These are phyloP conservation scores for Garra rufa DNA, from an alignment of 2,113 vertebrate genomes.

Conservation along the genomic window DNA sequence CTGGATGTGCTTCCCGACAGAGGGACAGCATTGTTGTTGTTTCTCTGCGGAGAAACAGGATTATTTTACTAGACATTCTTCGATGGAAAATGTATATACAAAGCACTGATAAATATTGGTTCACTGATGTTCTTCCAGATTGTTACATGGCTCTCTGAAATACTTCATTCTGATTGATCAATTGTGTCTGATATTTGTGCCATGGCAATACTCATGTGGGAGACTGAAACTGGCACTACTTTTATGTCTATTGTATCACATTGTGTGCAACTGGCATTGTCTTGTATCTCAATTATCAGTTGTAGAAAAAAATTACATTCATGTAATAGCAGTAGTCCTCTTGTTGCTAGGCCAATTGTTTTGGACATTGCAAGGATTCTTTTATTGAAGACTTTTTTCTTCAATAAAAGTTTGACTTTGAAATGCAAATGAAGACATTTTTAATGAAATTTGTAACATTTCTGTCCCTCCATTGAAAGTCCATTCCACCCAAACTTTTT, in stretches of 20 bases:
- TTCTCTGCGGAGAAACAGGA: neutral
- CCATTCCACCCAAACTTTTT: neutral
- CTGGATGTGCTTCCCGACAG: constrained; percentile 5
- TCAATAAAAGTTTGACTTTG: neutral
- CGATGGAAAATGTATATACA: neutral
- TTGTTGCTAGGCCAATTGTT: neutral
- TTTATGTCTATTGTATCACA: neutral
- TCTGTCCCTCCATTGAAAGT: neutral
- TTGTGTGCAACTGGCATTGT: neutral
- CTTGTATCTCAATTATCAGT: neutral
- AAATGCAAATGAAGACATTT: neutral
- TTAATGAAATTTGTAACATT: neutral
- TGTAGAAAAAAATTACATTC: neutral
- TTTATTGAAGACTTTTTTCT: neutral
- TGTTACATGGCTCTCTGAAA: neutral
- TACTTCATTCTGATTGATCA: neutral
- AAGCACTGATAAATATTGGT: neutral
- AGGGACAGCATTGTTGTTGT: neutral
- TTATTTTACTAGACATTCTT: neutral
- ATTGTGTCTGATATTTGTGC: neutral
- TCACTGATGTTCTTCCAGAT: neutral
- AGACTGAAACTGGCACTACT: neutral
- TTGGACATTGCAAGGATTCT: neutral
- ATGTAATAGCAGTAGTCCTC: neutral
- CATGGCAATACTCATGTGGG: neutral